phyloP scores from a whole-genome alignment of 2,797 vertebrate genomes.

The Chelon auratus region DNA sequence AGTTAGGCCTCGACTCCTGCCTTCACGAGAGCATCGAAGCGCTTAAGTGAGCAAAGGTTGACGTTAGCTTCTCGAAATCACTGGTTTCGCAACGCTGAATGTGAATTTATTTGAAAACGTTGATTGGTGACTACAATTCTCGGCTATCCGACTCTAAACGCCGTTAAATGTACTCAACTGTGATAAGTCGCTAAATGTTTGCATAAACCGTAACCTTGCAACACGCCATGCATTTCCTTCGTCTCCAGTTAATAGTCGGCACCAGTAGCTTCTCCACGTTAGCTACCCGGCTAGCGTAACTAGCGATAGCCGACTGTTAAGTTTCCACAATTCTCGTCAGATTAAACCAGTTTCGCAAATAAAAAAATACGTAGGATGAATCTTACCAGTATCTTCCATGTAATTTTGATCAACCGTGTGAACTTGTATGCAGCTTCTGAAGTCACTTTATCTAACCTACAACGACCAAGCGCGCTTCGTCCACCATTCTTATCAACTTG shows the following conservation, averaged over 20 bases:
- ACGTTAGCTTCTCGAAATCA: not conserved
- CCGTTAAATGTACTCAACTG: not conserved
- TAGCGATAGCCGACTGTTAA: conserved; percentile 4
- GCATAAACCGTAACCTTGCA: conserved; percentile 1
- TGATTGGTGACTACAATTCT: not conserved
- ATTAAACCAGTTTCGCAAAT: fast-evolving
- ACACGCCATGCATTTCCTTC: conserved; percentile 21
- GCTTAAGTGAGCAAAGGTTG: not conserved
- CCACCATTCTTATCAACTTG: conserved; percentile 72
- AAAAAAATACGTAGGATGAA: fast-evolving
- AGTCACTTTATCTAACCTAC: conserved; percentile 62
- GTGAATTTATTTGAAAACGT: not conserved
- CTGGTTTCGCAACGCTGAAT: not conserved
- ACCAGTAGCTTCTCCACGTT: conserved; percentile 32
- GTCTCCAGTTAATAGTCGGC: conserved; percentile 62
- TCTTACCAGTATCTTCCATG: conserved; percentile 83
- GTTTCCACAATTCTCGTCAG: fast-evolving
- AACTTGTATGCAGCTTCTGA: conserved; percentile 40
- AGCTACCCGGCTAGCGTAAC: conserved; percentile 50
- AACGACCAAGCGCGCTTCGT: conserved; percentile 47
- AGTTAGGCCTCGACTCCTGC: conserved; percentile 52
- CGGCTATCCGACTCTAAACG: fast-evolving
- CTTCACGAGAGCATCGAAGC: conserved; percentile 28
- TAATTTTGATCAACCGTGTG: conserved; percentile 36
- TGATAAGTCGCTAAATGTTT: fast-evolving